phyloP scores from a whole-genome alignment of 2,888 invertebrate genomes.

The Graphium colonna region DNA sequence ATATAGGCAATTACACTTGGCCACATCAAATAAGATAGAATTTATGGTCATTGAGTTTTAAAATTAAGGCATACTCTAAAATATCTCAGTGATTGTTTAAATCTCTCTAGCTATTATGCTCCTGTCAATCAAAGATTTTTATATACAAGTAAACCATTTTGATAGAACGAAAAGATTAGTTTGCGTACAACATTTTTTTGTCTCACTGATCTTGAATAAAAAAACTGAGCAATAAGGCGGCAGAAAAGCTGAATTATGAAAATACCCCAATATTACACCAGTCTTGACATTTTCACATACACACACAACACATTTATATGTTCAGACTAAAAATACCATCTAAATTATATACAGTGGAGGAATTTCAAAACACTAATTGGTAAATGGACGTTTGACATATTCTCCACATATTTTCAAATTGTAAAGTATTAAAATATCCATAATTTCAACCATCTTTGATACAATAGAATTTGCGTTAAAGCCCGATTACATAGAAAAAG shows the following conservation, averaged over 20 bases:
- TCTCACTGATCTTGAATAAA: constrained; percentile 44
- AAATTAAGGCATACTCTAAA: constrained; percentile 14
- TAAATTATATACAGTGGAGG: constrained; percentile 75
- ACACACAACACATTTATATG: constrained; percentile 50
- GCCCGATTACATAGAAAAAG: constrained; percentile 9
- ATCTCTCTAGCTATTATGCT: not conserved
- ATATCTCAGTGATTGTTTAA: not conserved
- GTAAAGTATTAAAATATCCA: constrained; percentile 13
- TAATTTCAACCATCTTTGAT: constrained; percentile 15
- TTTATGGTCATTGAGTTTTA: constrained; percentile 12
- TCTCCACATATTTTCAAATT: constrained; percentile 22
- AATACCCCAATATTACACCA: constrained; percentile 10
- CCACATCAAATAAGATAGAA: constrained; percentile 13
- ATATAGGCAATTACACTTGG: constrained; percentile 20
- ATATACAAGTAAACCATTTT: not conserved
- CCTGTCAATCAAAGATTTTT: not conserved
- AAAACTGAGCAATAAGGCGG: constrained; percentile 16
- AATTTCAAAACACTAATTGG: constrained; percentile 57
- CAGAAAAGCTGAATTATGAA: constrained; percentile 14
- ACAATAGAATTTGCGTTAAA: constrained; percentile 13
- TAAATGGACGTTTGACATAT: constrained; percentile 68
- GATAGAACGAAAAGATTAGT: not conserved
- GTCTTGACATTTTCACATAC: constrained; percentile 29
- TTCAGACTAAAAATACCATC: constrained; percentile 50
- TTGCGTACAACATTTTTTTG: constrained; percentile 32